These are phyloP conservation scores for Protobothrops mucrosquamatus DNA, from an alignment of 2,113 vertebrate species.

Conservation along the genomic window DNA sequence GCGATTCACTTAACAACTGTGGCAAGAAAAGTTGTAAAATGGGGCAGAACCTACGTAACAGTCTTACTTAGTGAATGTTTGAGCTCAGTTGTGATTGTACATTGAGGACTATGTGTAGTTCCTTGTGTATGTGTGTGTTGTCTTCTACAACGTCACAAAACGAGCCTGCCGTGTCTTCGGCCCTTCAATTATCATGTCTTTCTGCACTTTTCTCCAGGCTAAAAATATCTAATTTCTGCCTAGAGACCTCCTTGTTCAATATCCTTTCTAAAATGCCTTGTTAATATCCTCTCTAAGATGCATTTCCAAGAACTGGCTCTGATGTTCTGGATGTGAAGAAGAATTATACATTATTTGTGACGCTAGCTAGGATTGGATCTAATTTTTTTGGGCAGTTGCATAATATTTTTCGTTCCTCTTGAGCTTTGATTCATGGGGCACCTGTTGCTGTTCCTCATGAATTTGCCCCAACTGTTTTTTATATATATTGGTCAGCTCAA, in stretches of 20 bases:
- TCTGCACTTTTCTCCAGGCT: not conserved
- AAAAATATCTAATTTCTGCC: not conserved
- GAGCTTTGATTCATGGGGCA: not conserved
- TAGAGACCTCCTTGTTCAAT: not conserved
- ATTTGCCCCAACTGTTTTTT: not conserved
- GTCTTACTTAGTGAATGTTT: too few relatives aligned
- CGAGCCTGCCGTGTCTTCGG: not conserved
- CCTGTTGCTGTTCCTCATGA: not conserved
- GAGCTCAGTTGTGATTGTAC: too few relatives aligned
- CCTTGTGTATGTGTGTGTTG: not conserved
- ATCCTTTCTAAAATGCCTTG: not conserved
- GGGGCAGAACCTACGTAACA: too few relatives aligned
- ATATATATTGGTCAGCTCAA: not conserved
- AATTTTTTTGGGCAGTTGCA: not conserved
- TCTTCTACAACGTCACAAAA: not conserved
- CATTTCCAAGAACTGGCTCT: not conserved
- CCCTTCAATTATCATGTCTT: not conserved
- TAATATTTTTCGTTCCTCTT: not conserved
- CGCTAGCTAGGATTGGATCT: not conserved
- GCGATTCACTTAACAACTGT: too few relatives aligned
- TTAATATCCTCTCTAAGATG: not conserved
- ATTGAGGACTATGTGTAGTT: not conserved
- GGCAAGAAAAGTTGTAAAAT: too few relatives aligned
- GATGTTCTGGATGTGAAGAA: not conserved
- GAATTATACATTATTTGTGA: not conserved